Conservation (phyloP, 2,888 invertebrate species). For the Limnephilus lunatus region DNA sequence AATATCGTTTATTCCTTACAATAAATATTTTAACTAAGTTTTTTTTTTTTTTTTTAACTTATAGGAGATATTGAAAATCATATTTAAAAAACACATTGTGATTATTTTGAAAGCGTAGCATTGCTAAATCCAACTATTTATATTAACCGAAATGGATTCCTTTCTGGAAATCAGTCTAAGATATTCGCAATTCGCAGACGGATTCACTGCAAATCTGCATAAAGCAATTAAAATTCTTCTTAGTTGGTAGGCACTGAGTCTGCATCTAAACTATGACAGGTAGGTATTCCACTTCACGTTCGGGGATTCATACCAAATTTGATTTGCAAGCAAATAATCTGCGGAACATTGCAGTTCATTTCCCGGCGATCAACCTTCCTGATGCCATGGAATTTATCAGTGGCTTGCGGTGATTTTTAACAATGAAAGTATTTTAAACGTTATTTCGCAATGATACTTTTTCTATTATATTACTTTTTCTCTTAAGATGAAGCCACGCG, state of each 20-base stretch:
- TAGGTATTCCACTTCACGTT: neutral
- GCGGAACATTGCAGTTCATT: neutral
- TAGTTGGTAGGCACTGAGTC: neutral
- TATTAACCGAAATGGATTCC: neutral
- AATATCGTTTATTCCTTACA: too few relatives aligned
- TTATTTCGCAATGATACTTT: too few relatives aligned
- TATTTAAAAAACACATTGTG: too few relatives aligned
- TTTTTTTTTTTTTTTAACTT: too few relatives aligned
- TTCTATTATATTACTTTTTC: too few relatives aligned
- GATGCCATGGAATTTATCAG: neutral
- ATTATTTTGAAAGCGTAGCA: too few relatives aligned
- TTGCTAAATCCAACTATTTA: neutral
- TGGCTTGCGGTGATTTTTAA: neutral
- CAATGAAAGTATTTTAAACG: too few relatives aligned
- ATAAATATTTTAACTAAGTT: too few relatives aligned
- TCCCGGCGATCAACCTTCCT: neutral
- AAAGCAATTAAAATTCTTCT: slow-evolving; percentile 25
- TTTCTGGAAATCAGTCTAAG: neutral
- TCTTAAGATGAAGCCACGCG: too few relatives aligned
- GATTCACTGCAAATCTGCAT: neutral
- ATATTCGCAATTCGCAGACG: neutral
- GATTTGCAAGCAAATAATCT: neutral
- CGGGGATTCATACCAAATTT: neutral
- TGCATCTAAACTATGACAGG: neutral
- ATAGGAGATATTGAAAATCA: too few relatives aligned